phyloP scores from a whole-genome alignment of 2,797 vertebrate genomes.

The Sebastes vulpes region DNA sequence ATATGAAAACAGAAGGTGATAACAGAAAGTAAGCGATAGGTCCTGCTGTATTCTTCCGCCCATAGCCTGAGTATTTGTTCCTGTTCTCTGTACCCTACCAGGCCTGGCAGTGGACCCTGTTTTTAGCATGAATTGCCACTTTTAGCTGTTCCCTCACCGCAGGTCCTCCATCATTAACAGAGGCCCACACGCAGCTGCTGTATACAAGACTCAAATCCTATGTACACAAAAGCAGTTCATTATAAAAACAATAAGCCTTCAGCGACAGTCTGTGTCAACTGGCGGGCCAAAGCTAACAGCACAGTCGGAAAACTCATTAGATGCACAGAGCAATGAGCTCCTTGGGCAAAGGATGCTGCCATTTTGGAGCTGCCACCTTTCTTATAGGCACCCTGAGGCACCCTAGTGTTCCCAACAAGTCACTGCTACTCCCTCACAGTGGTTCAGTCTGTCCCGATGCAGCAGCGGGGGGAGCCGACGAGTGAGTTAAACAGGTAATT shows the following conservation, averaged over 20 bases:
- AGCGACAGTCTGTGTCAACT: neutral
- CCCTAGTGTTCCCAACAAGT: neutral
- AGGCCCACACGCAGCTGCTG: constrained; percentile 23
- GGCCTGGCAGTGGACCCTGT: neutral
- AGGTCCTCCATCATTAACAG: constrained; percentile 24
- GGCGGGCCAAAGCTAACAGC: neutral
- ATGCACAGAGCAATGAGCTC: neutral
- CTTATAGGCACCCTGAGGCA: neutral
- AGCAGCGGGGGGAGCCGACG: neutral
- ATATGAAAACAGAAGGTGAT: neutral
- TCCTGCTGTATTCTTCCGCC: neutral
- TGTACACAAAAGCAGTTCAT: constrained; percentile 12
- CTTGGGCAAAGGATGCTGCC: neutral
- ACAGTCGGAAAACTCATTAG: neutral
- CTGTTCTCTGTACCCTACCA: neutral
- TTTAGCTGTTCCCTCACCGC: constrained; percentile 2
- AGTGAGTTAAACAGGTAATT: neutral
- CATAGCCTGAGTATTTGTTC: neutral
- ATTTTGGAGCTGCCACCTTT: constrained; percentile 3
- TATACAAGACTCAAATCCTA: constrained; percentile 5
- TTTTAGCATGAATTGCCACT: constrained; percentile 14
- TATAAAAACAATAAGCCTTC: constrained; percentile 6
- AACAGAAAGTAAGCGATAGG: neutral
- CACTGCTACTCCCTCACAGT: neutral
- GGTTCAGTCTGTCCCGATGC: neutral